Conservation (phyloP, 2,797 vertebrate species). For the Pogoniulus pusillus region DNA sequence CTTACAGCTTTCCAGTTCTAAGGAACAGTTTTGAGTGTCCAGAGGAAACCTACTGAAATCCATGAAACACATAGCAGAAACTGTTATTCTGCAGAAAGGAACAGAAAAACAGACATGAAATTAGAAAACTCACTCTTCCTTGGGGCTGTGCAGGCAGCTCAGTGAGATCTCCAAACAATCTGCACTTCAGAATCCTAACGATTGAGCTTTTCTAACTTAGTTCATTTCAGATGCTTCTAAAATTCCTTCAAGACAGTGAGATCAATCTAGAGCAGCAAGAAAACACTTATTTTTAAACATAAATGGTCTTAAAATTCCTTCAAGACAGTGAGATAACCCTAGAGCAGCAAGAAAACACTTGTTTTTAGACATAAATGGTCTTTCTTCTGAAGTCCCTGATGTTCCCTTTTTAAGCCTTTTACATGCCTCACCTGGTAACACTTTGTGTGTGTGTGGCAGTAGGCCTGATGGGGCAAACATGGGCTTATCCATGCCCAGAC, state of each 20-base stretch:
- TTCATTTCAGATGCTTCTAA: neutral
- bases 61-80: conserved; percentile 92
- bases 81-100: conserved; percentile 84
- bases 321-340: neutral
- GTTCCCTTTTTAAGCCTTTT: neutral
- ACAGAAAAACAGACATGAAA: conserved; percentile 16
- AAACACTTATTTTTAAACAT: neutral
- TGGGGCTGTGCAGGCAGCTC: neutral
- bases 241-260: neutral
- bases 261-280: neutral
- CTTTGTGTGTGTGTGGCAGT: no score
- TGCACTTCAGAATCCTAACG: neutral
- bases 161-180: neutral
- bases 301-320: neutral
- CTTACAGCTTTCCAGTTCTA: conserved; percentile 96
- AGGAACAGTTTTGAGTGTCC: conserved; percentile 92
- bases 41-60: conserved; percentile 94
- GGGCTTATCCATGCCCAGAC: no score
- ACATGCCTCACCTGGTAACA: no score
- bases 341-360: neutral
- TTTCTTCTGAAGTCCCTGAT: neutral
- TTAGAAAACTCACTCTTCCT: neutral
- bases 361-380: neutral
- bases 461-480: no score
- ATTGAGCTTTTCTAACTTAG: neutral